A percentile compares a stretch with the other conserved stretches of the same genome.
Evolutionary conservation across 2,888 invertebrate genomes (phyloP).

Genomic region (Drosophila anceps): DNA sequence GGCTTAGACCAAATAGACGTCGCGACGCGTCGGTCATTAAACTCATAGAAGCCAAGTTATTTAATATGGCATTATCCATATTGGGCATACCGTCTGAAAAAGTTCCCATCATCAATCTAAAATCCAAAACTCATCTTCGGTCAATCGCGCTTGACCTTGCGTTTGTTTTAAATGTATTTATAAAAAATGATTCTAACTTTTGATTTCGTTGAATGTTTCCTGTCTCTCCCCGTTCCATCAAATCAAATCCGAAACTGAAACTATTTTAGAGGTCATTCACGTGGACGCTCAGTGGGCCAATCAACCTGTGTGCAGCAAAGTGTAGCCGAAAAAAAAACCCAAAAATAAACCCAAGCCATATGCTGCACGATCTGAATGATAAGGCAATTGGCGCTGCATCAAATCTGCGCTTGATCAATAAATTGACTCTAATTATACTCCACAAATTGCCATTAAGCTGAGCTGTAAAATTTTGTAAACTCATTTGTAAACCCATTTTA

Average conservation of each 20-base stretch:
- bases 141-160: conserved; percentile 73
- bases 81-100: conserved; percentile 50
- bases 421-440: conserved; percentile 25
- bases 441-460: background rate
- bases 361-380: conserved; percentile 48
- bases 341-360: conserved; percentile 21
- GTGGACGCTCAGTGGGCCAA: conserved; percentile 50
- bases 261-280: conserved; percentile 74
- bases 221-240: background rate
- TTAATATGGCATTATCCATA: conserved; percentile 42
- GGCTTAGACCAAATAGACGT: conserved; percentile 14
- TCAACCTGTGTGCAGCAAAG: conserved; percentile 70
- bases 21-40: conserved; percentile 78
- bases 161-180: conserved; percentile 54
- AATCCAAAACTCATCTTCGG: conserved; percentile 52
- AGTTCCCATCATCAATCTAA: conserved; percentile 64
- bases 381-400: conserved; percentile 26
- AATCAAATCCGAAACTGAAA: conserved; percentile 9
- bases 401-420: conserved; percentile 26
- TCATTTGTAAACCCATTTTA: conserved; percentile 51
- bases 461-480: conserved; percentile 20
- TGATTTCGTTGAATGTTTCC: conserved; percentile 58
- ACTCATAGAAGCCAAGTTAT: conserved; percentile 41
- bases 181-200: conserved; percentile 63
- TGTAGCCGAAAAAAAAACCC: conserved; percentile 54